Conservation (phyloP, 1,140 invertebrate genomes). For the Ephestia elutella region DNA sequence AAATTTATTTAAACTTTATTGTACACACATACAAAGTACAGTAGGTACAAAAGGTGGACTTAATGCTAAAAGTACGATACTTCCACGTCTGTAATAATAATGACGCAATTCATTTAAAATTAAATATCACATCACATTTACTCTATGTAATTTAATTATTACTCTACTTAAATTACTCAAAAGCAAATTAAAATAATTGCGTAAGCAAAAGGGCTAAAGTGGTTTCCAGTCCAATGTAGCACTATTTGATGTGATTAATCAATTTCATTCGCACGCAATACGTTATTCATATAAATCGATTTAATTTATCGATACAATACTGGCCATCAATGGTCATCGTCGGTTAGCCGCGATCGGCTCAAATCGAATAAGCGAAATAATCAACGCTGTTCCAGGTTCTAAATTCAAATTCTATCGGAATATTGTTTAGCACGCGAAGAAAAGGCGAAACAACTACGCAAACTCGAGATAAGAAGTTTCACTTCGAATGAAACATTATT, state of each 20-base stretch:
- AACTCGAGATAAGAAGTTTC: not conserved
- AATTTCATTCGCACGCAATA: constrained; percentile 4
- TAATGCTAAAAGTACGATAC: too few species aligned
- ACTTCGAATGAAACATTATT: not conserved
- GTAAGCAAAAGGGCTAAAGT: not conserved
- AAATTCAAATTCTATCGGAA: constrained; percentile 26
- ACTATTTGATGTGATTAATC: constrained; percentile 4
- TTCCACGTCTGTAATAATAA: too few species aligned
- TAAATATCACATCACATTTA: too few species aligned
- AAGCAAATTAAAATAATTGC: not conserved
- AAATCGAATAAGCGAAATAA: constrained; percentile 5
- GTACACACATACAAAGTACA: too few species aligned
- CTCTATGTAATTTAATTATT: too few species aligned
- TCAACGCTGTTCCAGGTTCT: constrained; percentile 3
- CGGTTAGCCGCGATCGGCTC: constrained; percentile 4
- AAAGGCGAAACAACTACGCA: not conserved
- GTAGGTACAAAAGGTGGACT: too few species aligned
- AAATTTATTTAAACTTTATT: too few species aligned
- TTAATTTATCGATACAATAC: not conserved
- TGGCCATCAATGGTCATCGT: constrained; percentile 2
- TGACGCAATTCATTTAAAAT: too few species aligned
- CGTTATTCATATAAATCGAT: constrained; percentile 4
- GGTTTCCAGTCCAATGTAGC: constrained; percentile 1
- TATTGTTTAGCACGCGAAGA: constrained; percentile 23
- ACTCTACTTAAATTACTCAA: not conserved